Base-by-base conservation (phyloP, 2,797 vertebrate genomes). In the Limnodromus scolopaceus region DNA sequence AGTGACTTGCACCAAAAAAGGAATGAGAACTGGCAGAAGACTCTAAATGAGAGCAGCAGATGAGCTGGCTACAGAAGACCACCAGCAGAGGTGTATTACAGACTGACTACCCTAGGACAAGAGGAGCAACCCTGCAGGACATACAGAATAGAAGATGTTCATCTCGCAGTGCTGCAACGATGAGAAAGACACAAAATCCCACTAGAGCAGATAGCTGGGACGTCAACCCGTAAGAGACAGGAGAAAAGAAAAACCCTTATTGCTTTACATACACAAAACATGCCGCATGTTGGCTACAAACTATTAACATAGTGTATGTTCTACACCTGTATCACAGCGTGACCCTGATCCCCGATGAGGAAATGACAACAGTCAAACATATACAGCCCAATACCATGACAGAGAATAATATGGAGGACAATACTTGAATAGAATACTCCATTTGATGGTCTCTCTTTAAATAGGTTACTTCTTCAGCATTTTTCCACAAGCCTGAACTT, bases 331-430 rank as follows among this genome's bases (percentile, higher is more conserved):
- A 25, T 20, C 49, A 55, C 71, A 51, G 36, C 1, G 36, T 34
- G 43, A 48, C 55, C 36, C 68, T 32, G 28, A 45, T 65, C 43
- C n/a, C 27, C 5, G 9, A 30, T 27, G 58, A 57, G 17, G 46
- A 8, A 5, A 24, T 16, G 32, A 70, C 41, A 49, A 54, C 36
- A 49, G 9, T 28, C 46, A 45, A 69, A 25, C 16, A 36, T 4
- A 27, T 0, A 38, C 2, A 45, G n/a, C 45, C 39, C 32, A 55
- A 1, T 24, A 68, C 8, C 54, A 18, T 15, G 4, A 25, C 13
- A 38, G 16, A 32, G 22, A 57, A 49, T 61, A 74, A 13, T 10
- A 32, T 1, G 0, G 43, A 64, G 18, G 27, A 28, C 45, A 58
- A 51, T 5, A 24, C 28, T 32, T 16, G 2, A 49, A 72, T 22